A percentile compares a stretch with the other conserved stretches of the same genome.
Evolutionary conservation across 2,113 vertebrate species (phyloP).

Genomic region (Hiodon alosoides): DNA sequence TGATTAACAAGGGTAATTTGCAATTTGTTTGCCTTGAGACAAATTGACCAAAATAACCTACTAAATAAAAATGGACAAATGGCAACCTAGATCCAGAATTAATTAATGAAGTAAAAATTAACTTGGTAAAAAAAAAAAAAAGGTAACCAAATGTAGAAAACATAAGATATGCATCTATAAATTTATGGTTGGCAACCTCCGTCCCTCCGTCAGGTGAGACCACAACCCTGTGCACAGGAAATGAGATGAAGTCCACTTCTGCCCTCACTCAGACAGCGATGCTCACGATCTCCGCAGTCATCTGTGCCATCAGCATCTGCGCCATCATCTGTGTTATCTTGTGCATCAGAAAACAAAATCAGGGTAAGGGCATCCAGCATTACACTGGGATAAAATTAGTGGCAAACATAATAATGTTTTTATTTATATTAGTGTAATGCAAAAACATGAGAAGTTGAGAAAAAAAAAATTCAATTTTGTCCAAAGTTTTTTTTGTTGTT

Average conservation of each 20-base stretch:
- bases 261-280: neutral
- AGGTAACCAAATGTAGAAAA: neutral
- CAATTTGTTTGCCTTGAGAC: no score
- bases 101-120: no score
- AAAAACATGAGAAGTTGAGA: neutral
- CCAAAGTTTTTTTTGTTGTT: no score
- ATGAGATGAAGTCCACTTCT: neutral
- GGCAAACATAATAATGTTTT: neutral
- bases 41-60: no score
- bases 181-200: neutral
- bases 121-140: neutral
- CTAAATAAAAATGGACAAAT: no score
- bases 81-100: no score
- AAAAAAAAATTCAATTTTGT: no score
- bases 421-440: slow-evolving; percentile 3
- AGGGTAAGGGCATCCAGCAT: slow-evolving; percentile 12
- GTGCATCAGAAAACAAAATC: slow-evolving; percentile 11
- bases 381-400: neutral
- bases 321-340: slow-evolving; percentile 10
- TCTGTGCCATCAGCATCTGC: slow-evolving; percentile 14
- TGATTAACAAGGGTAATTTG: neutral
- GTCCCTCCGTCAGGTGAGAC: slow-evolving; percentile 1
- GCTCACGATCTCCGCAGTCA: neutral
- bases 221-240: neutral
- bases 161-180: neutral